Evolutionary conservation across 2,113 vertebrate species (phyloP).

Genomic region (Callospermophilus lateralis): DNA sequence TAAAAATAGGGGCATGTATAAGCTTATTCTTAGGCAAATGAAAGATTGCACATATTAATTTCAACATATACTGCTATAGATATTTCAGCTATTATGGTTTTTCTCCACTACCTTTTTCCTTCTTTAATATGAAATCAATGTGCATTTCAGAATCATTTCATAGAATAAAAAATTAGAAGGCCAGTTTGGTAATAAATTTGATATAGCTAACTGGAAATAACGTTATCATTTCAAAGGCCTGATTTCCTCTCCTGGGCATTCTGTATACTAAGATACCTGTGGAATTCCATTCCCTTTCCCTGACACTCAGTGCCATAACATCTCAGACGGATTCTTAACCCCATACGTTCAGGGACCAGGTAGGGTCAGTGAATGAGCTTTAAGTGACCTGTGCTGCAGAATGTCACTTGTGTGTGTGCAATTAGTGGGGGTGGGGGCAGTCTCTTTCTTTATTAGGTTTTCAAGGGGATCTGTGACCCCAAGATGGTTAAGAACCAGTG

Average conservation of each 20-base stretch:
- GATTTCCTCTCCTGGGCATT: not conserved
- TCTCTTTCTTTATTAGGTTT: slow-evolving; percentile 39
- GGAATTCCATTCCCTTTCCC: slow-evolving; percentile 16
- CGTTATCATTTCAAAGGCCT: slow-evolving; percentile 17
- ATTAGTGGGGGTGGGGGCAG: not conserved
- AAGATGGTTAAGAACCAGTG: not conserved
- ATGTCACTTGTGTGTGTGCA: not conserved
- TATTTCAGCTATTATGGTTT: not conserved
- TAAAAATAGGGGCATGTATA: slow-evolving; percentile 16
- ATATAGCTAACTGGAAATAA: slow-evolving; percentile 9
- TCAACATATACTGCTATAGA: not conserved
- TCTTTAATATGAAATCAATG: slow-evolving; percentile 28
- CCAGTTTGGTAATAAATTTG: not conserved
- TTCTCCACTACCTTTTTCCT: not conserved
- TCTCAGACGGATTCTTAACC: not conserved
- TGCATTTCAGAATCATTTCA: slow-evolving; percentile 43
- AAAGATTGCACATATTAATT: not conserved
- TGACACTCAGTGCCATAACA: not conserved
- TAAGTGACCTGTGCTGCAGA: slow-evolving; percentile 1
- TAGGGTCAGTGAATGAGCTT: not conserved
- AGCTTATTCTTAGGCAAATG: slow-evolving; percentile 28
- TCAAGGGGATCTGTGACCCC: not conserved
- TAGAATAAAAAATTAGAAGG: not conserved
- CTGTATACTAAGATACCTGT: not conserved
- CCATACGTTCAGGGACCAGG: not conserved